Base-by-base conservation (phyloP, 2,113 vertebrate species). In the Chaenocephalus aceratus region DNA sequence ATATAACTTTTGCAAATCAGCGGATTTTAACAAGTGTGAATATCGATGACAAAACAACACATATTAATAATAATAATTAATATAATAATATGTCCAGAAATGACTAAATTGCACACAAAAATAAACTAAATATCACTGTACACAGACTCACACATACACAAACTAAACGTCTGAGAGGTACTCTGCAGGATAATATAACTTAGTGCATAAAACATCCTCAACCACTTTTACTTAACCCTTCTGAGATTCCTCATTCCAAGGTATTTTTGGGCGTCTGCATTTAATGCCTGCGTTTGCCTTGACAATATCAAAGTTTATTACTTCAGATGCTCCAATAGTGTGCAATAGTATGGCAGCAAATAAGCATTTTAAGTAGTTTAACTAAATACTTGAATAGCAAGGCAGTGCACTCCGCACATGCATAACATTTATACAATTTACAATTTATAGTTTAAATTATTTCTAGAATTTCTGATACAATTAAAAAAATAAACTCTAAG, bases 11-110 rank as follows among this genome's bases (percentile, higher is more conserved):
- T 54, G 59, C 49, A 62, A 44, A 49, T 44, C 36, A 34, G 34
- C 45, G 56, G 41, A 68, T 15, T 71, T 59, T 78, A 63, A 62
- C 11, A 23, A 51, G 5, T 10, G 26, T 68, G 59, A 23, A 69
- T 46, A 51, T n/a, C 52, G 51, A 45, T 46, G 10, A 60, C 30
- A 48, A 53, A 41, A 44, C 30, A 46, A 10, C 59, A 72, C 13
- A 52, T 10, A 21, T 21, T 21, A 21, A 21, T 21, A 21, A 21
- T 21, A 21, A 21, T 21, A 21, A 21, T 21, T 21, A 21, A 21
- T 21, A 21, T 21, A 21, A 21, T 21, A 21, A 21, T 21, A n/a
- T 36, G 56, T 60, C 54, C 1, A 48, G 18, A 36, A 58, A 61
- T 23, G 1, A 68, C 41, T 34, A 54, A 62, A 75, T 10, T 12